Evolutionary conservation across 2,797 vertebrate genomes (phyloP).

Genomic region (Poecile montanus): DNA sequence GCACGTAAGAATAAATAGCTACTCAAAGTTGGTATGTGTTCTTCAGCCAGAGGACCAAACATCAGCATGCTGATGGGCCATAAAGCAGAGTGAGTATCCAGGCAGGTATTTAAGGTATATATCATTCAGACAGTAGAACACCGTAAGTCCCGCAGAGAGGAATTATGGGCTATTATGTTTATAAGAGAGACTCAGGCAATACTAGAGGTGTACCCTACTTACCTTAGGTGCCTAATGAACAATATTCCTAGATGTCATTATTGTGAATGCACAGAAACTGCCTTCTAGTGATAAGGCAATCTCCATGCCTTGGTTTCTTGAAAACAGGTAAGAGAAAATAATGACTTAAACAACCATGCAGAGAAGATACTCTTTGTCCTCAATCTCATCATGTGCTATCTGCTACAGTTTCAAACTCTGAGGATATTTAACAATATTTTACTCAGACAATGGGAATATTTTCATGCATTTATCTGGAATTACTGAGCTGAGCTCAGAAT

Average conservation of each 20-base stretch:
- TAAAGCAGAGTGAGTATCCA: conserved; percentile 1
- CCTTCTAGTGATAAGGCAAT: neutral
- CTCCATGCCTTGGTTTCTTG: neutral
- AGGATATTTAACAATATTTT: neutral
- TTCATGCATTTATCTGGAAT: neutral
- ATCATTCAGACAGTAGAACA: conserved; percentile 41
- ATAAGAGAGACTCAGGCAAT: conserved; percentile 17
- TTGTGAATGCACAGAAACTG: conserved; percentile 19
- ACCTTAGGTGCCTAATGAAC: conserved; percentile 19
- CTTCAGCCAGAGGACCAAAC: conserved; percentile 31
- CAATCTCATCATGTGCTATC: neutral
- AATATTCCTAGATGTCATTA: neutral
- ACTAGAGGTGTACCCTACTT: conserved; percentile 50
- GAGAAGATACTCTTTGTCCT: neutral
- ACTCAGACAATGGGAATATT: neutral
- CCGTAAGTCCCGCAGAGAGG: neutral
- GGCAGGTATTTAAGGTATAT: conserved; percentile 35
- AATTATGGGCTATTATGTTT: conserved; percentile 32
- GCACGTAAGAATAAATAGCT: neutral
- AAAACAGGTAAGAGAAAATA: neutral
- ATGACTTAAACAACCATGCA: neutral
- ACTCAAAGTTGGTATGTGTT: conserved; percentile 17
- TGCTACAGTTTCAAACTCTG: neutral
- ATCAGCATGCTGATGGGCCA: neutral
- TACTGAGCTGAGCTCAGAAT: neutral